Evolutionary conservation across 2,888 invertebrate genomes (phyloP), one percentile per base, ranked within the genome.

Genomic region (Athetis lepigone): DNA sequence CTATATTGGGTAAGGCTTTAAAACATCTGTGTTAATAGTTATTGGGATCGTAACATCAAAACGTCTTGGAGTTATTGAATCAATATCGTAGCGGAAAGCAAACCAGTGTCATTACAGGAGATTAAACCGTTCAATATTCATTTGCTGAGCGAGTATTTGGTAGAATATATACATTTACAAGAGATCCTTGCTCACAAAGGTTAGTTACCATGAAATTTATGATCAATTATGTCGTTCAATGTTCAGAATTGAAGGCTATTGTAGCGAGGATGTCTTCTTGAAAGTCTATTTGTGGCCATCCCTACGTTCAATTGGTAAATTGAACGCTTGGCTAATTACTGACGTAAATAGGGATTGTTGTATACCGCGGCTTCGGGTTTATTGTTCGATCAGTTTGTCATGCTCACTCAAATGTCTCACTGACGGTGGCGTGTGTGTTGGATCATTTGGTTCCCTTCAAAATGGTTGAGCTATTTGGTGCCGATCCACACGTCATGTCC

Each of bases 131-230:
- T 60, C 43, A 54, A 16, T 57, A 64, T 62, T 70, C 42, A 56
- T 46, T 36, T 33, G 4, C 11, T 2, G 56, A 33, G 39, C 37
- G 37, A 47, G 29, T 50, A 61, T 42, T 70, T 65, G 54, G 43
- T 27, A 49, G 50, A 25, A 62, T 46, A 33, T 40, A 58, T 60
- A 57, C 47, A 75, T 65, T 71, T 65, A 75, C 64, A 70, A 63
- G 65, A 59, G 65, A 59, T 36, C 21, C 36, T 27, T 64, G 60
- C 46, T 78, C 65, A 65, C 65, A 67, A 73, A 58, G 64, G 70
- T 71, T 73, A 70, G 70, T 72, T 66, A 68, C 63, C 50, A 70
- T 61, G 61, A 68, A 76, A 70, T 73, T 73, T 78, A 74, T 59
- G 54, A 70, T 43, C 67, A 70, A 68, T 70, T 70, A 74, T 36